Base-by-base conservation (phyloP, 1,140 invertebrate species). In the Drosophila neocordata region DNA sequence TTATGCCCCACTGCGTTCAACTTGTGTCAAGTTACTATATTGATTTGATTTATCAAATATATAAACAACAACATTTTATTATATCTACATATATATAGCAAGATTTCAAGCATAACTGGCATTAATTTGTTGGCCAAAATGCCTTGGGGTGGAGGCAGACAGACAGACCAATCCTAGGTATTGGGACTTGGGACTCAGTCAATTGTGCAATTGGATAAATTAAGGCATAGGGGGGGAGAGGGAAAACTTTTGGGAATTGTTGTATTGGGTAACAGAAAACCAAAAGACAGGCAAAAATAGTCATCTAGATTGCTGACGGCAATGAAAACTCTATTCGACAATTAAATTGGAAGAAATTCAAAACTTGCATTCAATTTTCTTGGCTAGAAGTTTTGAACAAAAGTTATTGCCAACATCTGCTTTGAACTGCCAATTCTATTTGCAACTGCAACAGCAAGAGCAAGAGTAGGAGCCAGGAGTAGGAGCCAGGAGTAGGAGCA, bases 131-230 rank as follows among this genome's bases (percentile, higher is more conserved):
- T 48, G 0, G 48, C n/a, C 31, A 20, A 57, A 58, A 65, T 64
- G 41, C 48, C 41, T 72, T 34, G 15, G 62, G 69, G 1, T 20
- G 5, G 48, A 9, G n/a, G n/a, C n/a, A n/a, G 8, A 20, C 34
- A 31, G 6, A 31, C 27, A 31, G 27, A 6, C 27, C 27, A 31
- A 6, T 69, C 63, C 37, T n/a, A 59, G 62, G 59, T 37, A n/a
- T 6, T 27, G 1, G 22, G n/a, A n/a, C n/a, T n/a, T 24, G 12
- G 37, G 35, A 37, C 20, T 41, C 15, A 66, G 56, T 61, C 61
- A 69, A 66, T 44, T 67, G 65, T 35, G 35, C 56, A 85, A 69
- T 67, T 85, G 59, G 38, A 73, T 77, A 77, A 79, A 80, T 85
- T 80, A 57, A 73, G 62, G 56, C 41, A 37, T 69, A 52, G 73